Conservation (phyloP, 2,113 vertebrate genomes). For the Sterrhoptilus dennistouni region DNA sequence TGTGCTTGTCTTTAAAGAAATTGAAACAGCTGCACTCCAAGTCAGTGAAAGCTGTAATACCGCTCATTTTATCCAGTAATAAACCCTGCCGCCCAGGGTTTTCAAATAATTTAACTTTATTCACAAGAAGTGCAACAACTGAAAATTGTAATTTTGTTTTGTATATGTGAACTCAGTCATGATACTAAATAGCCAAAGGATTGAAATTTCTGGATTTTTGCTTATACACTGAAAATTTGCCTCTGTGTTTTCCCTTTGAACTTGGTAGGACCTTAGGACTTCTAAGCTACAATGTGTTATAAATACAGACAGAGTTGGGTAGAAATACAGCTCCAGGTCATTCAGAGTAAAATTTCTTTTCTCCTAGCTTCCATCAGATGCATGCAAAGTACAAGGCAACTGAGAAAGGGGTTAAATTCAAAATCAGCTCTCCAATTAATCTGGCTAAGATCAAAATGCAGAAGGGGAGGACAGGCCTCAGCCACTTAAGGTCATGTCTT, state of each 20-base stretch:
- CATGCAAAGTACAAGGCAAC: not conserved
- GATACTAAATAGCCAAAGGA: not conserved
- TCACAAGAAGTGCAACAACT: not conserved
- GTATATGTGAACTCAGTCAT: not conserved
- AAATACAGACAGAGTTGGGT: not conserved
- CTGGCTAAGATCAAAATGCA: not conserved
- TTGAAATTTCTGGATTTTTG: not conserved
- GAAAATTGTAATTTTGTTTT: not conserved
- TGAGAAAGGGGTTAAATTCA: not conserved
- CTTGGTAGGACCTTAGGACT: not conserved
- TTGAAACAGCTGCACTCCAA: not conserved
- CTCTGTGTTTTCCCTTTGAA: not conserved
- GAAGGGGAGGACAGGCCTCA: not conserved
- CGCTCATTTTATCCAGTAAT: not conserved
- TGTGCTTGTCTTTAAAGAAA: not conserved
- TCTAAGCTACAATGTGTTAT: not conserved
- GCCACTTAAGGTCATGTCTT: not conserved
- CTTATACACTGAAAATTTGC: not conserved
- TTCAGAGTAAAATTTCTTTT: not conserved
- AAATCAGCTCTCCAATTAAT: not conserved
- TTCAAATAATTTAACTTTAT: not conserved
- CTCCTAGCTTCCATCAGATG: not conserved
- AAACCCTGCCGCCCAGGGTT: not conserved
- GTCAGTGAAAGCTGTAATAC: not conserved
- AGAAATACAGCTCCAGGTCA: not conserved